Evolutionary conservation across 2,888 invertebrate genomes (phyloP).

Genomic region (Meliscaeva auricollis): DNA sequence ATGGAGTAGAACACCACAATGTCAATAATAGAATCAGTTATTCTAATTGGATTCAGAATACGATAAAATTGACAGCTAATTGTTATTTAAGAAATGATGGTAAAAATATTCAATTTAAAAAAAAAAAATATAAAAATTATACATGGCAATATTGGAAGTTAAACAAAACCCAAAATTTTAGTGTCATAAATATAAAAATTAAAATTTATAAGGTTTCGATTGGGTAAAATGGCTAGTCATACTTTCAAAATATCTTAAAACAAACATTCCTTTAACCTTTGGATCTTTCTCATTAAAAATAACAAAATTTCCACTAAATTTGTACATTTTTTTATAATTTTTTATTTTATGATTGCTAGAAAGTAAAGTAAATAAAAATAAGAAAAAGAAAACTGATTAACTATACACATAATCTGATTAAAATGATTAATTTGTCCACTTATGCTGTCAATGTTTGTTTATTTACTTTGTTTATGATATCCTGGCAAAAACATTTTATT

Average conservation of each 20-base stretch:
- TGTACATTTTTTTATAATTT: background rate
- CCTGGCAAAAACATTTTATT: background rate
- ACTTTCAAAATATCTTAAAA: background rate
- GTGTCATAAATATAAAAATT: background rate
- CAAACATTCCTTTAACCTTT: background rate
- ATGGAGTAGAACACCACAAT: too few relatives aligned
- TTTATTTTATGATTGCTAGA: background rate
- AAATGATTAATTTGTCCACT: slow-evolving; percentile 29
- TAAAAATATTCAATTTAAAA: too few relatives aligned
- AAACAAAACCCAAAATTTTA: background rate
- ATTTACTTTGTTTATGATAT: background rate
- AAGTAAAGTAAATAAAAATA: background rate
- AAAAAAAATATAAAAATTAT: too few relatives aligned
- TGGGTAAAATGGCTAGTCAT: background rate
- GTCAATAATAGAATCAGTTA: too few relatives aligned
- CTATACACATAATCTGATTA: slow-evolving; percentile 23
- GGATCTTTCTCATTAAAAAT: background rate
- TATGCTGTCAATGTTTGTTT: slow-evolving; percentile 48
- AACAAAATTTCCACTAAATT: background rate
- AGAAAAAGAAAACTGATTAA: slow-evolving; percentile 18
- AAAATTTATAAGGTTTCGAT: background rate
- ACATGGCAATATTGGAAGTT: background rate
- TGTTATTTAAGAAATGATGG: too few relatives aligned
- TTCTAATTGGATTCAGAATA: too few relatives aligned
- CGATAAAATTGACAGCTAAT: too few relatives aligned